Conservation (phyloP, 2,797 vertebrate genomes). For the Bradypodion ventrale region DNA sequence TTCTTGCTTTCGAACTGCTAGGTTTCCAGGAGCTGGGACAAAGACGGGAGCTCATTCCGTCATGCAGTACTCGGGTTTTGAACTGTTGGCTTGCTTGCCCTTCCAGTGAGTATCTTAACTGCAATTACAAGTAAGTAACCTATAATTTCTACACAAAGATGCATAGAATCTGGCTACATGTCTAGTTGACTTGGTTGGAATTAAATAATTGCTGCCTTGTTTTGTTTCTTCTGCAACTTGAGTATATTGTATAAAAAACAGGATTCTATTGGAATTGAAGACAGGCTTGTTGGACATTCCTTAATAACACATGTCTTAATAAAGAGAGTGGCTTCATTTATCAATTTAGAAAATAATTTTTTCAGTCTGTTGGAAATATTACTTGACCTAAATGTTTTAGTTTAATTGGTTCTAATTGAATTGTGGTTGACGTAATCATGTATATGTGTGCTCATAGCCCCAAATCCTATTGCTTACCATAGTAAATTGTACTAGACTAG, state of each 20-base stretch:
- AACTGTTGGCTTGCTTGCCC: too few species aligned
- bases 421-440: background rate
- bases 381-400: conserved; percentile 1
- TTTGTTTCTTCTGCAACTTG: background rate
- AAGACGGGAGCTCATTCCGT: too few species aligned
- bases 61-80: too few species aligned
- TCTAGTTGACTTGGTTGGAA: background rate
- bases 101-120: too few species aligned
- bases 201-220: background rate
- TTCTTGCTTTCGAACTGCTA: too few species aligned
- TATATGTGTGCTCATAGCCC: background rate
- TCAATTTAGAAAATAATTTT: background rate
- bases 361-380: background rate
- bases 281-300: background rate
- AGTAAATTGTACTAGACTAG: too few species aligned
- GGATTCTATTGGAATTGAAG: conserved; percentile 21
- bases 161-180: background rate
- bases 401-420: conserved; percentile 4
- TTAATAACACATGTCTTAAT: conserved; percentile 16
- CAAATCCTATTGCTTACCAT: too few species aligned
- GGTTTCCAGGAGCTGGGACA: too few species aligned
- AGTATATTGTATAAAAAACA: too few species aligned
- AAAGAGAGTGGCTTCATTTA: conserved; percentile 22
- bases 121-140: too few species aligned
- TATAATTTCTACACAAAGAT: background rate